Base-by-base conservation (phyloP, 2,888 invertebrate species). In the Caenorhabditis zanzibari region DNA sequence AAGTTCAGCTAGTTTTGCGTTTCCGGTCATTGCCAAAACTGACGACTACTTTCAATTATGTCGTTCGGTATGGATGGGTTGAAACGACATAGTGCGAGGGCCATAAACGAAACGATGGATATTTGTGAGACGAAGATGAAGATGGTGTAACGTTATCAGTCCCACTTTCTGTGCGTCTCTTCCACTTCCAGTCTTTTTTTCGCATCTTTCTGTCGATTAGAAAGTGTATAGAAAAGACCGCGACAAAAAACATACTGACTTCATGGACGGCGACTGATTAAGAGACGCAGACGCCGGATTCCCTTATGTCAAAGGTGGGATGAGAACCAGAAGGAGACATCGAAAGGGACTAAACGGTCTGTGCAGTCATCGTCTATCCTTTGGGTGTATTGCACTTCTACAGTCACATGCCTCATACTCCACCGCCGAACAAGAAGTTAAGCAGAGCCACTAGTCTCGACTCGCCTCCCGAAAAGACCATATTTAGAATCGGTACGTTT, bases 401-500 rank as follows among this genome's bases (percentile, higher is more conserved):
- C 41, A 24, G n/a, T 58, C 22, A 61, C 12, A 80, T 80, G 80
- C 52, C 63, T 16, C 56, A 52, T 19, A 82, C 83, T 28, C 79
- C 83, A 4, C 83, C 73, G 14, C 79, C 81, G 6, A 75, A 56
- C 19, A 81, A 80, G n/a, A 81, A 84, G 54, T 28, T 81, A 35
- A 77, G 75, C 64, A 35, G 82, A 22, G 79, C 84, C 12, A 84
- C 86, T 14, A 84, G 85, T 44, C 82, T 87, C 4, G 89, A 89
- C 59, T 86, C 85, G 7, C 89, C 88, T 35, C 89, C 89, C 24
- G 86, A 85, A 35, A 84, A 88, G 68, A 88, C 88, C 7, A 86
- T 89, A 52, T 89, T 89, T 64, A 58, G 88, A 79, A 88, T 89
- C 32, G 88, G 88, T 85, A 59, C 54, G 59, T 76, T 58, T n/a